Base-by-base conservation (phyloP, 2,888 invertebrate species). In the Molanna angustata region DNA sequence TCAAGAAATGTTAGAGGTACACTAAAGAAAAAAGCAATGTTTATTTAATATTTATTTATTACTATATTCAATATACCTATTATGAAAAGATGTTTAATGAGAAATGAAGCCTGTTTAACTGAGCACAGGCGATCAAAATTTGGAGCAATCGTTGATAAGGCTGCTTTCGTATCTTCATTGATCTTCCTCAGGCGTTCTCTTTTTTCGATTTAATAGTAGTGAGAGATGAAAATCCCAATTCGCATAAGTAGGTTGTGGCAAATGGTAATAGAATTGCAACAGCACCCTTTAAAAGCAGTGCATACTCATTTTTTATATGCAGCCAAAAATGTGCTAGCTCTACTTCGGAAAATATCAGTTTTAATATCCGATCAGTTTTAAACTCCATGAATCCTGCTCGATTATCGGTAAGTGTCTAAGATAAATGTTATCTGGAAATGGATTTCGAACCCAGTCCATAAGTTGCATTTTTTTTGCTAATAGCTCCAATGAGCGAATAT, bases 261-360 rank as follows among this genome's bases (percentile, higher is more conserved):
- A 61, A 61, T 46, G 45, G 51, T 67, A 62, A 64, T 32, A 59
- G 52, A 43, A 56, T 56, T 56, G 37, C 54, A 56, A 54, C 49
- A 59, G 59, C 59, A 56, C 42, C 54, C 52, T 59, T 59, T 45
- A 37, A 51, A 45, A 45, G 43, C 52, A 56, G 52, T 39, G 55
- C 46, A 51, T 47, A 46, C 41, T 51, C n/a, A n/a, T n/a, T n/a
- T n/a, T n/a, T n/a, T n/a, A n/a, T n/a, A n/a, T n/a, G n/a, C n/a
- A n/a, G n/a, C n/a, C n/a, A n/a, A n/a, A n/a, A n/a, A n/a, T n/a
- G n/a, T n/a, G n/a, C n/a, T n/a, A n/a, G n/a, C n/a, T n/a, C n/a
- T n/a, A n/a, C n/a, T n/a, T n/a, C n/a, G n/a, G n/a, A n/a, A n/a
- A n/a, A n/a, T n/a, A n/a, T n/a, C n/a, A n/a, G n/a, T n/a, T n/a